phyloP scores from a whole-genome alignment of 2,888 invertebrate genomes.

The Antitype chi region DNA sequence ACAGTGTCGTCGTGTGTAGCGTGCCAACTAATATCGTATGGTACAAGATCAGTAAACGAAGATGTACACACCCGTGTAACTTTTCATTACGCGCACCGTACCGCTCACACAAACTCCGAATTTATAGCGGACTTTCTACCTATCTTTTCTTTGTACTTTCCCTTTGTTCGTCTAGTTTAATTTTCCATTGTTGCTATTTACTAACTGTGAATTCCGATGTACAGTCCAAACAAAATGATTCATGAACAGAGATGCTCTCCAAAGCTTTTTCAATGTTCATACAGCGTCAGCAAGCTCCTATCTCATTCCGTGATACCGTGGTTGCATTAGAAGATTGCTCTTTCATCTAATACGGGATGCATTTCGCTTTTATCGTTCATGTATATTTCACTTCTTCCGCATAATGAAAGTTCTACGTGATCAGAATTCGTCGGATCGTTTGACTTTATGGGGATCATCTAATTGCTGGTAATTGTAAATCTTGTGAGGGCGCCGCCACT shows the following conservation, averaged over 20 bases:
- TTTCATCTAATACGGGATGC: slow-evolving; percentile 60
- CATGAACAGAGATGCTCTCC: slow-evolving; percentile 37
- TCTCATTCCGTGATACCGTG: slow-evolving; percentile 56
- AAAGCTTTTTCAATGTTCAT: slow-evolving; percentile 53
- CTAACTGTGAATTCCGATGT: slow-evolving; percentile 48
- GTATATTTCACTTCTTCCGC: slow-evolving; percentile 53
- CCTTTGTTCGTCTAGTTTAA: slow-evolving; percentile 59
- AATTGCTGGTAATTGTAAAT: slow-evolving; percentile 63
- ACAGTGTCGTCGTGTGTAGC: slow-evolving; percentile 25
- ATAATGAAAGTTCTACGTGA: slow-evolving; percentile 62
- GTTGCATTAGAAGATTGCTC: slow-evolving; percentile 65
- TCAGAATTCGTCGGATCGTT: slow-evolving; percentile 42
- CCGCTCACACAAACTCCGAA: slow-evolving; percentile 69
- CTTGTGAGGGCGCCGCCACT: slow-evolving; percentile 35
- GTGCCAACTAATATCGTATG: slow-evolving; percentile 42
- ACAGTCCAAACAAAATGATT: slow-evolving; percentile 50
- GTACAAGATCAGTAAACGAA: slow-evolving; percentile 33
- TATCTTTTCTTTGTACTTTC: slow-evolving; percentile 67
- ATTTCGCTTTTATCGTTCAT: slow-evolving; percentile 62
- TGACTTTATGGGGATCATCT: slow-evolving; percentile 28
- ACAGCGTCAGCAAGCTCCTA: slow-evolving; percentile 52
- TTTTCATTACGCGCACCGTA: slow-evolving; percentile 75
- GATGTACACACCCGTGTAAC: slow-evolving; percentile 66
- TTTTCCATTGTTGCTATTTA: slow-evolving; percentile 63
- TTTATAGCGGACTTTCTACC: slow-evolving; percentile 75